Conservation (phyloP, 2,888 invertebrate genomes). For the Agonopterix heracliana region DNA sequence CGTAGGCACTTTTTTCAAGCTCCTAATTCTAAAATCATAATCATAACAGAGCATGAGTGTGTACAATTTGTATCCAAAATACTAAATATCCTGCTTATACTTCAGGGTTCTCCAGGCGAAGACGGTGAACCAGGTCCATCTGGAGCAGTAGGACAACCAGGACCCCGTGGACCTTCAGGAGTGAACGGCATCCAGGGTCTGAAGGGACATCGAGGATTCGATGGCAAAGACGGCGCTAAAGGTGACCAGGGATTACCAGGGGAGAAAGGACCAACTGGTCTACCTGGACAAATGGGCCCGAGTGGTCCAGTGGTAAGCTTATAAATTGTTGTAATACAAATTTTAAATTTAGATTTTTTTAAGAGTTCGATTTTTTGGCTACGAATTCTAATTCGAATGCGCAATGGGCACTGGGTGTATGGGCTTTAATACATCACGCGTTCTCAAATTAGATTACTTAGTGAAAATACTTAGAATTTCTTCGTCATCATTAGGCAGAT, state of each 20-base stretch:
- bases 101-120: slow-evolving; percentile 84
- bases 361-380: neutral
- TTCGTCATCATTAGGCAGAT: too few species aligned
- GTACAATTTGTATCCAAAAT: too few species aligned
- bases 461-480: too few species aligned
- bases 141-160: slow-evolving; percentile 82
- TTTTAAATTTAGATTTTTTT: neutral
- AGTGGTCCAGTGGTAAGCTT: slow-evolving; percentile 80
- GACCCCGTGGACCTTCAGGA: slow-evolving; percentile 83
- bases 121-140: slow-evolving; percentile 87
- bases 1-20: too few species aligned
- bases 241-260: slow-evolving; percentile 86
- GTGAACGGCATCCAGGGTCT: slow-evolving; percentile 87
- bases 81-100: too few species aligned
- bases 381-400: too few species aligned
- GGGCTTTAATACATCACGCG: too few species aligned
- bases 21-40: too few species aligned
- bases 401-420: too few species aligned
- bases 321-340: neutral
- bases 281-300: slow-evolving; percentile 81
- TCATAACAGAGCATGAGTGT: too few species aligned
- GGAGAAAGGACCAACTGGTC: slow-evolving; percentile 84
- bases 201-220: slow-evolving; percentile 89
- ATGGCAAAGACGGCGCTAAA: slow-evolving; percentile 86
- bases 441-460: too few species aligned